Conservation (phyloP, 2,888 invertebrate species). For the Tetropium fuscum region DNA sequence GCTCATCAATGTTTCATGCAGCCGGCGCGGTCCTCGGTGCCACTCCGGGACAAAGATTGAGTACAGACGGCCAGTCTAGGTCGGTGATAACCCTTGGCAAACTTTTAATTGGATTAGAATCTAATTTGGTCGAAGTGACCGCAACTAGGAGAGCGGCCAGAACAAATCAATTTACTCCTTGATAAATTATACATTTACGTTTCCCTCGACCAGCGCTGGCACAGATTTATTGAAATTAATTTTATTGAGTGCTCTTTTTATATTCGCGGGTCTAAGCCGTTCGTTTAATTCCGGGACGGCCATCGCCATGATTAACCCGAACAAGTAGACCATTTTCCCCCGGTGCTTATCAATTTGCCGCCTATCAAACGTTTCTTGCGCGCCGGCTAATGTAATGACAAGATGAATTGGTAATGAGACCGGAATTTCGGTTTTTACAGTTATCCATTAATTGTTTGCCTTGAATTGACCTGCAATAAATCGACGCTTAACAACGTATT, state of each 20-base stretch:
- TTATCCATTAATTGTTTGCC: too few species aligned
- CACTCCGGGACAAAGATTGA: slow-evolving; percentile 40
- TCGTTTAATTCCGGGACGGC: slow-evolving; percentile 14
- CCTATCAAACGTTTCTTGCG: too few species aligned
- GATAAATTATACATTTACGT: slow-evolving; percentile 54
- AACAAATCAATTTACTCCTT: slow-evolving; percentile 62
- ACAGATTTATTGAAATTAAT: slow-evolving; percentile 46
- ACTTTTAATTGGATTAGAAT: slow-evolving; percentile 69
- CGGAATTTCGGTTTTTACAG: too few species aligned
- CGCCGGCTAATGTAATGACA: too few species aligned
- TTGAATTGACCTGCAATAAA: too few species aligned
- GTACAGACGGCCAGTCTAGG: slow-evolving; percentile 49
- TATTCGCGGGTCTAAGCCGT: slow-evolving; percentile 22
- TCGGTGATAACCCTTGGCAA: slow-evolving; percentile 58
- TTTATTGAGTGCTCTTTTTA: slow-evolving; percentile 46
- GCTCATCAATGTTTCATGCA: slow-evolving; percentile 61
- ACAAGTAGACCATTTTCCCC: too few species aligned
- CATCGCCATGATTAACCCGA: not conserved
- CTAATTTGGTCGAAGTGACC: slow-evolving; percentile 67
- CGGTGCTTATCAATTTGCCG: too few species aligned
- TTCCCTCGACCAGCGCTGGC: slow-evolving; percentile 36
- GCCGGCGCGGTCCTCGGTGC: slow-evolving; percentile 20
- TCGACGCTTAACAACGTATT: too few species aligned
- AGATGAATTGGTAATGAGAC: too few species aligned
- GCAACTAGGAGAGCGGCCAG: slow-evolving; percentile 57